phyloP scores from a whole-genome alignment of 2,113 vertebrate genomes.

The Zosterops lateralis region DNA sequence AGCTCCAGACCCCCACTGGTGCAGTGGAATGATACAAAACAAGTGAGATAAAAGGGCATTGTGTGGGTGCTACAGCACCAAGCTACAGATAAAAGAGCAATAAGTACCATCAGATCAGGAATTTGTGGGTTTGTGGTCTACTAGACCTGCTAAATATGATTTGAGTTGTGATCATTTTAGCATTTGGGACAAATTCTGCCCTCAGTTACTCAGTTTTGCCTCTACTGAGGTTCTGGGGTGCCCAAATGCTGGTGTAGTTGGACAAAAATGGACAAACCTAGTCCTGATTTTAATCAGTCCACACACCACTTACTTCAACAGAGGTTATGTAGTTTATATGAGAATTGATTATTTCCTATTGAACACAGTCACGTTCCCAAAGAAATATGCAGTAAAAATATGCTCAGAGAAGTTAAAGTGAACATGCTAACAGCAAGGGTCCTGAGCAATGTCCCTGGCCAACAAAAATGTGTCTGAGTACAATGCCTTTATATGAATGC shows the following conservation, averaged over 20 bases:
- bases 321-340: neutral
- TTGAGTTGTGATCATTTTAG: neutral
- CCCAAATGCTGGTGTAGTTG: neutral
- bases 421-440: neutral
- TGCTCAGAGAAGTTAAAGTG: neutral
- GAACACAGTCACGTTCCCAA: neutral
- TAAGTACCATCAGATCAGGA: neutral
- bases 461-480: neutral
- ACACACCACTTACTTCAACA: neutral
- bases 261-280: neutral
- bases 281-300: neutral
- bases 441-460: neutral
- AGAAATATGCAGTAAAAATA: neutral
- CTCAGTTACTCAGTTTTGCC: neutral
- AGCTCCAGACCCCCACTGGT: fast-evolving
- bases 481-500: neutral
- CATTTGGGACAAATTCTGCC: neutral
- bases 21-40: neutral
- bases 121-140: neutral
- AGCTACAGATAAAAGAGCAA: neutral
- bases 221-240: neutral
- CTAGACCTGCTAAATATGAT: neutral
- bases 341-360: neutral
- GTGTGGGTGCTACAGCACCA: neutral
- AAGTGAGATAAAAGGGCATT: neutral